A percentile compares a stretch with the other conserved stretches of the same genome.
These are phyloP conservation scores for Calliopsis andreniformis DNA, from an alignment of 1,140 invertebrate species.

Conservation along the genomic window DNA sequence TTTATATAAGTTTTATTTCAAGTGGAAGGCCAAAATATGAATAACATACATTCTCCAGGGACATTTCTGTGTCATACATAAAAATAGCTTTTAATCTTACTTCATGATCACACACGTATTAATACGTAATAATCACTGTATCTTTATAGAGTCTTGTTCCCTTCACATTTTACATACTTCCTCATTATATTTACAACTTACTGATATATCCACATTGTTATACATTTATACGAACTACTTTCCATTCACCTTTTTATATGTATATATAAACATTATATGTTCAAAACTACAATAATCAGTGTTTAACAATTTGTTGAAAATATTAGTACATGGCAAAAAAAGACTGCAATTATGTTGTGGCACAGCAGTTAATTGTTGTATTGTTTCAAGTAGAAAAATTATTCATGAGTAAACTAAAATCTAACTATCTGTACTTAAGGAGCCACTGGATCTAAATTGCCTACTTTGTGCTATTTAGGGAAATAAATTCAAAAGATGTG, in stretches of 20 bases:
- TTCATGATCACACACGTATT: slow-evolving; percentile 46
- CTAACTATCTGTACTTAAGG: slow-evolving; percentile 20
- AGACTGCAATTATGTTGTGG: slow-evolving; percentile 21
- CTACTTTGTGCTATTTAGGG: slow-evolving; percentile 21
- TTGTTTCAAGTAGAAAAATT: slow-evolving; percentile 9
- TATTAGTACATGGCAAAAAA: slow-evolving; percentile 35
- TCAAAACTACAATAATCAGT: slow-evolving; percentile 41
- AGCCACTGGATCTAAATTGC: slow-evolving; percentile 8
- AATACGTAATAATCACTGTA: slow-evolving; percentile 53
- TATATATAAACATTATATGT: slow-evolving; percentile 33
- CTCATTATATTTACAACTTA: slow-evolving; percentile 63
- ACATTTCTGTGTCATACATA: slow-evolving; percentile 63
- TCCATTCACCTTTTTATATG: slow-evolving; percentile 41
- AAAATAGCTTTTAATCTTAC: slow-evolving; percentile 71
- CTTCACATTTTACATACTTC: slow-evolving; percentile 59
- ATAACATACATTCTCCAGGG: slow-evolving; percentile 50
- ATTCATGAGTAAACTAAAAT: neutral
- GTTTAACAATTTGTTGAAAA: slow-evolving; percentile 46
- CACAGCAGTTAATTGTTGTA: slow-evolving; percentile 12
- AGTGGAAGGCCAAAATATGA: slow-evolving; percentile 58
- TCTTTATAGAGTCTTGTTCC: slow-evolving; percentile 68
- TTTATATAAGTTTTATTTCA: slow-evolving; percentile 20
- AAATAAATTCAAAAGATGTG: no score
- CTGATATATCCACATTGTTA: slow-evolving; percentile 47
- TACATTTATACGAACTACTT: slow-evolving; percentile 47